Conservation (phyloP, 2,888 invertebrate genomes). For the Nebria brevicollis region DNA sequence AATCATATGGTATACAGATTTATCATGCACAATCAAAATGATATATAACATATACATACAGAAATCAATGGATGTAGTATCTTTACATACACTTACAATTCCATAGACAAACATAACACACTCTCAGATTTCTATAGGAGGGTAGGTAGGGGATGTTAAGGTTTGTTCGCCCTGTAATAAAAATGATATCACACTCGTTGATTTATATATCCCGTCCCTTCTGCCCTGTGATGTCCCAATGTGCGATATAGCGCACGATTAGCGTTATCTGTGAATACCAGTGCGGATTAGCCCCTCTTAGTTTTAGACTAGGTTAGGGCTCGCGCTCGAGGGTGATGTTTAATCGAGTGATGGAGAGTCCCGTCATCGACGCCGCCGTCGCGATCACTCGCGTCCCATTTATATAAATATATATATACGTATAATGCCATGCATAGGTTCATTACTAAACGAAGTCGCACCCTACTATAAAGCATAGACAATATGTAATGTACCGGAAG, state of each 20-base stretch:
- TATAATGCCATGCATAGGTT: background rate
- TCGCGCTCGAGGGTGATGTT: conserved; percentile 13
- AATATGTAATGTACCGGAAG: background rate
- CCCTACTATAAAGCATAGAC: background rate
- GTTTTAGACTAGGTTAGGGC: conserved; percentile 29
- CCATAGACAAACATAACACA: background rate
- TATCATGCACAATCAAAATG: no score
- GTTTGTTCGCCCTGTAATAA: conserved; percentile 30
- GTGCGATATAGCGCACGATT: conserved; percentile 45
- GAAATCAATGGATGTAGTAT: background rate
- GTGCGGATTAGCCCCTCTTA: conserved; percentile 44
- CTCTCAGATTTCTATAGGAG: background rate
- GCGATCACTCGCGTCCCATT: conserved; percentile 20
- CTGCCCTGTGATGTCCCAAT: conserved; percentile 23
- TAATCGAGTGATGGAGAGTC: conserved; percentile 42
- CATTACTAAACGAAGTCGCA: background rate
- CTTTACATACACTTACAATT: background rate
- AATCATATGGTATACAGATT: no score
- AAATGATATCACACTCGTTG: conserved; percentile 47
- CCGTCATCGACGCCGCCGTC: conserved; percentile 25
- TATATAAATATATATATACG: background rate
- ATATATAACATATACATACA: no score
- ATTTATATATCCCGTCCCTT: conserved; percentile 41
- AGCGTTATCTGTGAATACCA: conserved; percentile 47
- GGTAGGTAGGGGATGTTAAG: background rate